Base-by-base conservation (phyloP, 2,888 invertebrate species). In the Mamestra brassicae region DNA sequence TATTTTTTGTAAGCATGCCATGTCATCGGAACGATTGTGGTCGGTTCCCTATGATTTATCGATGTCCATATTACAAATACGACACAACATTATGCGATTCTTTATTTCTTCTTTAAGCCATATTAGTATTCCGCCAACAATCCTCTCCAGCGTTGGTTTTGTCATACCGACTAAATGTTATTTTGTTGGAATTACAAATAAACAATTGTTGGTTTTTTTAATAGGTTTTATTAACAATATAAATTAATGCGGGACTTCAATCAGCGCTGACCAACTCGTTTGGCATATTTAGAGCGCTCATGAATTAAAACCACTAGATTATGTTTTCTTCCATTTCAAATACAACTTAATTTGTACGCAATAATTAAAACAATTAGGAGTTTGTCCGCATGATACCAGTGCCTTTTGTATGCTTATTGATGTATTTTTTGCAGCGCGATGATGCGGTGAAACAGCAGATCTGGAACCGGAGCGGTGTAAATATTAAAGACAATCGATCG, bases 1-100 rank as follows among this genome's bases (percentile, higher is more conserved):
- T 95, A 94, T 95, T 96, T 96, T 96, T 96, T 96, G 95, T 93
- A 89, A 87, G 92, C 93, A 95, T 95, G 92, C 96, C 96, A 96
- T 95, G 96, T 96, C 96, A 96, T 95, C 95, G 96, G 95, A 93
- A 94, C 96, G 96, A 95, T 94, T 96, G 96, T 96, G 94, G 94
- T 94, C 95, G 88, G 93, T 95, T 94, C 96, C 94, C 96, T 96
- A 96, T 96, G 96, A 96, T 96, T 96, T 96, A 96, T 96, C 93
- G 96, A 94, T 92, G 95, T 94, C 95, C 96, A 95, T 95, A 95
- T 95, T 95, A 96, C 96, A 96, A 96, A 96, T 96, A 95, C 96
- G 95, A 96, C 95, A 96, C 94, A 95, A 93, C 92, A 95, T 96
- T 95, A 95, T 95, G 92, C 94, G 92, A 93, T 95, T 94, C 94